A percentile compares a stretch with the other conserved stretches of the same genome.
Conservation (phyloP, 2,888 invertebrate species). For the Habrosyne pyritoides region DNA sequence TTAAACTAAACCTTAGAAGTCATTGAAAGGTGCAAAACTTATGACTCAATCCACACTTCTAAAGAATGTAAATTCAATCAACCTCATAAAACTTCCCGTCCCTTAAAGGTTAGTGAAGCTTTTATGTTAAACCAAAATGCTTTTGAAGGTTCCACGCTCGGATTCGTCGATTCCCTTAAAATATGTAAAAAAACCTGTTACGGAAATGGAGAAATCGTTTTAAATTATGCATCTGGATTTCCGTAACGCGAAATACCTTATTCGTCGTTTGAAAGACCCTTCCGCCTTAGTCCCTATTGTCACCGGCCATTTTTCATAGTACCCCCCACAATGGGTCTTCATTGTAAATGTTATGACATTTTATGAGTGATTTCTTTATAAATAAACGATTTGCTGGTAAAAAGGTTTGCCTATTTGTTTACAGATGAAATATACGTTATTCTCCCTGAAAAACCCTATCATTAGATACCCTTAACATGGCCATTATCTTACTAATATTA, state of each 20-base stretch:
- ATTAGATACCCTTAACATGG: too few relatives aligned
- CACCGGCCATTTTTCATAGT: background rate
- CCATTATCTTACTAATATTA: too few relatives aligned
- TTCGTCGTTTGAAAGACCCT: background rate
- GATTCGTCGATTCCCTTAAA: background rate
- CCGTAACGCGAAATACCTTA: conserved; percentile 1
- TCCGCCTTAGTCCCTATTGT: background rate
- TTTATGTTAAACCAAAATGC: background rate
- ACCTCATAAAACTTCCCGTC: background rate
- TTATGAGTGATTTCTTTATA: background rate
- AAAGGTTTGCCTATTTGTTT: too few relatives aligned
- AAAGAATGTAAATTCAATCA: background rate
- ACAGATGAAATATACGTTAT: too few relatives aligned
- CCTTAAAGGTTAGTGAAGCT: background rate
- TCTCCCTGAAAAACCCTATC: too few relatives aligned
- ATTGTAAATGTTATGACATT: background rate
- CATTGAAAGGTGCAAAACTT: background rate
- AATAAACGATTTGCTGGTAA: background rate
- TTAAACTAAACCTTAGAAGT: too few relatives aligned
- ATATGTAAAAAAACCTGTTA: background rate
- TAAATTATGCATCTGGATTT: background rate
- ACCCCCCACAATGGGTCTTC: background rate
- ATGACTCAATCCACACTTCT: background rate
- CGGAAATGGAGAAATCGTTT: background rate
- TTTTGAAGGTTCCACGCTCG: background rate